Evolutionary conservation across 2,888 invertebrate species (phyloP), one percentile per base, ranked within the genome.

Genomic region (Galerucella calmariensis): DNA sequence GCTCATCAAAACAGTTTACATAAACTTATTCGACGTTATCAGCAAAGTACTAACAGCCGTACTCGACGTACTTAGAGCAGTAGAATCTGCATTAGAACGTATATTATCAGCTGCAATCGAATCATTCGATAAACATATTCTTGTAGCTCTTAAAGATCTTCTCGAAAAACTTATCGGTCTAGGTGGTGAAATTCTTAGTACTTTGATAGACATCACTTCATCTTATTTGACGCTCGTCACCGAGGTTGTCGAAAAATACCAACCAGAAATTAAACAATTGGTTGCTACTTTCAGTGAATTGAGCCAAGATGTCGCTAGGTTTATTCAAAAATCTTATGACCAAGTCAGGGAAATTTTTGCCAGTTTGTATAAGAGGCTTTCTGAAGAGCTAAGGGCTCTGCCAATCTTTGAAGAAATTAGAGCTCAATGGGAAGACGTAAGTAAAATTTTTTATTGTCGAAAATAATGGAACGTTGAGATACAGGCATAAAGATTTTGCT

Each of bases 241-340:
- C 0, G 89, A 90, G 80, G 87, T 93, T 83, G 85, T 92, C 71
- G 92, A 93, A 79, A 90, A 90, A 73, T 91, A 93, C 84, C 91
- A 92, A 85, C 90, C 90, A 14, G 93, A 93, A 80, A 86, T 94
- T 1, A 90, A 92, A 76, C 91, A 92, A 79, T 82, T 93, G 4
- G 88, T 90, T 62, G 88, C 89, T 69, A 86, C 88, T 0, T 80
- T 91, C 51, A 87, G 89, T 14, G 90, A 90, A 74, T 87, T 90
- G 76, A 88, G 89, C 81, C 84, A 86, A 87, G 83, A 88, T 76
- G 80, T 89, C n/a, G 87, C 83, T 1, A 87, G 88, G 74, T 83
- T 88, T 35, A 44, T 89, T 0, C 81, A 85, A 24, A 89, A 88
- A 73, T 72, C 84, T 0, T 80, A 88, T 10, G 88, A 88, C 58